Evolutionary conservation across 2,113 vertebrate genomes (phyloP).

Genomic region (Antechinus stuartii): DNA sequence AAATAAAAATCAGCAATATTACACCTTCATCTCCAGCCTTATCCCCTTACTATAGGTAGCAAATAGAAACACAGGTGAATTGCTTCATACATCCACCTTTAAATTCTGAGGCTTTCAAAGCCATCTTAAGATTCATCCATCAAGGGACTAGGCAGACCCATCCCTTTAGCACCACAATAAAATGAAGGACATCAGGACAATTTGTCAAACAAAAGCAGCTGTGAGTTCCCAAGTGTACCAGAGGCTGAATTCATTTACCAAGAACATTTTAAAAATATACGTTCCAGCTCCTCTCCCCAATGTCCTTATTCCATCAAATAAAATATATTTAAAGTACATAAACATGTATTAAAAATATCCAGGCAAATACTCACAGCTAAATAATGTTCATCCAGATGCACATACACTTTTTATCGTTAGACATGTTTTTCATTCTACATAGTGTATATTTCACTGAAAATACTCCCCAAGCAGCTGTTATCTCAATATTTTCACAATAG

Average conservation of each 20-base stretch:
- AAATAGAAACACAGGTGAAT: constrained; percentile 56
- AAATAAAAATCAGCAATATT: constrained; percentile 48
- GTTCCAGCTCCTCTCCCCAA: constrained; percentile 64
- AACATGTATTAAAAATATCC: constrained; percentile 77
- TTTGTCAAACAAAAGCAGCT: constrained; percentile 68
- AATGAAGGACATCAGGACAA: constrained; percentile 61
- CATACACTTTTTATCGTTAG: constrained; percentile 63
- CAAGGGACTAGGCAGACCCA: constrained; percentile 66
- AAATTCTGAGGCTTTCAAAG: constrained; percentile 64
- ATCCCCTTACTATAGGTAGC: constrained; percentile 39
- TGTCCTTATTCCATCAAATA: constrained; percentile 72
- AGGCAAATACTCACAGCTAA: constrained; percentile 71
- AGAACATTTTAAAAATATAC: constrained; percentile 65
- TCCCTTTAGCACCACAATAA: constrained; percentile 72
- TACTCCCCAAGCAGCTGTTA: constrained; percentile 75
- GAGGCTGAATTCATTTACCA: constrained; percentile 55
- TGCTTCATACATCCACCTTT: constrained; percentile 55
- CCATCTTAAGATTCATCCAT: constrained; percentile 70
- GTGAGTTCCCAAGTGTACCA: neutral
- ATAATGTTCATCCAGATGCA: constrained; percentile 69
- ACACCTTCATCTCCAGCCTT: neutral
- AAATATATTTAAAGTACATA: constrained; percentile 78
- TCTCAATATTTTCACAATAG: constrained; percentile 68
- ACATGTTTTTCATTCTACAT: constrained; percentile 63
- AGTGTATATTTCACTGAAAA: constrained; percentile 78